Evolutionary conservation across 2,113 vertebrate species (phyloP).

Genomic region (Oryzias celebensis): DNA sequence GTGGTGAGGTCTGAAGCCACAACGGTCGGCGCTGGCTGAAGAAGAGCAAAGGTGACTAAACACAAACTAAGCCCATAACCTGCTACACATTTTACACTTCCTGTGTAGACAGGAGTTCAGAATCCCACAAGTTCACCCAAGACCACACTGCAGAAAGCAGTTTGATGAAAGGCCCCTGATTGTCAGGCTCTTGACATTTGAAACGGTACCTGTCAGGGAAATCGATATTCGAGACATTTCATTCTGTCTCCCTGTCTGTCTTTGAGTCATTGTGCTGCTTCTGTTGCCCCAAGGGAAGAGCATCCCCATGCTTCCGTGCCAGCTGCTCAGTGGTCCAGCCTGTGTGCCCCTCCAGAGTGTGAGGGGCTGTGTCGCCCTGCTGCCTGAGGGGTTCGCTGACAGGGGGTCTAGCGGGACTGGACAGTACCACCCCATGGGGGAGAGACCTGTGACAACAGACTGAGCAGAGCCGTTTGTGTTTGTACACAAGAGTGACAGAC

Average conservation of each 20-base stretch:
- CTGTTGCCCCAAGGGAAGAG: constrained; percentile 63
- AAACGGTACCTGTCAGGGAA: constrained; percentile 62
- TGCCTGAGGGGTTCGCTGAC: constrained; percentile 65
- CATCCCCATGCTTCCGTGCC: constrained; percentile 60
- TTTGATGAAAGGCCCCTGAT: constrained; percentile 35
- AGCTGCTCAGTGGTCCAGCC: constrained; percentile 75
- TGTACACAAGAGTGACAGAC: constrained; percentile 40
- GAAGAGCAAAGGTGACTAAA: constrained; percentile 66
- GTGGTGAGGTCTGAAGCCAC: constrained; percentile 53
- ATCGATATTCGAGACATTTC: constrained; percentile 65
- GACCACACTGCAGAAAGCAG: constrained; percentile 19
- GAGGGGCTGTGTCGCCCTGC: constrained; percentile 66
- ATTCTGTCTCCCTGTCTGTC: constrained; percentile 64
- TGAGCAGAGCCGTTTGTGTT: constrained; percentile 33
- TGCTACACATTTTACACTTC: constrained; percentile 51
- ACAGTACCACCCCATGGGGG: constrained; percentile 53
- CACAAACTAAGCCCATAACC: constrained; percentile 55
- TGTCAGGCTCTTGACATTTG: constrained; percentile 39
- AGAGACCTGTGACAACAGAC: constrained; percentile 60
- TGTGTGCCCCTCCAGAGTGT: constrained; percentile 54
- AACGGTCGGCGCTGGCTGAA: constrained; percentile 39
- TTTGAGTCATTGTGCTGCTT: constrained; percentile 59
- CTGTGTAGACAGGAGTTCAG: constrained; percentile 35
- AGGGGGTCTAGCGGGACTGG: constrained; percentile 71
- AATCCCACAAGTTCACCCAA: constrained; percentile 40